Conservation (phyloP, 1,140 invertebrate genomes). For the Cyclargus thomasi region DNA sequence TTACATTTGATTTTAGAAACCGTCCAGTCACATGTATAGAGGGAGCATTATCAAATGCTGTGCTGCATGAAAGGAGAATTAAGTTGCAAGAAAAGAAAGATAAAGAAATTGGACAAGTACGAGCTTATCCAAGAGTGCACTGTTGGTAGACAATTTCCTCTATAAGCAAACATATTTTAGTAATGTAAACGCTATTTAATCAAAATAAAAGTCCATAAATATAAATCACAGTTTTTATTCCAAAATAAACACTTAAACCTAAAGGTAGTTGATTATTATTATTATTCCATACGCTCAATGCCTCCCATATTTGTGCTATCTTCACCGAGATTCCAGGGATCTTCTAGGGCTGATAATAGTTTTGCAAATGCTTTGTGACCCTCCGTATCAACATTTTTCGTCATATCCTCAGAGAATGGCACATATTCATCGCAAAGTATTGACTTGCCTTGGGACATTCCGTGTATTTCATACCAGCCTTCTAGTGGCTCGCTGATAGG, state of each 20-base stretch:
- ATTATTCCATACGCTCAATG: slow-evolving; percentile 51
- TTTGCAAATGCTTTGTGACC: slow-evolving; percentile 64
- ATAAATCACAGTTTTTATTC: not conserved
- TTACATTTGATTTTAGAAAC: slow-evolving; percentile 37
- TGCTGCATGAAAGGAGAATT: slow-evolving; percentile 63
- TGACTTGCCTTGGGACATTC: slow-evolving; percentile 61
- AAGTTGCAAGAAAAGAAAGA: slow-evolving; percentile 45
- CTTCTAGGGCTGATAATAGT: slow-evolving; percentile 57
- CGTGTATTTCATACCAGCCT: slow-evolving; percentile 69
- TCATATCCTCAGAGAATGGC: slow-evolving; percentile 52
- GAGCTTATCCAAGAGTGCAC: slow-evolving; percentile 50
- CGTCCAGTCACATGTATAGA: slow-evolving; percentile 71
- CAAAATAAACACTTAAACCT: slow-evolving; percentile 4
- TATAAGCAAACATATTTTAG: not conserved
- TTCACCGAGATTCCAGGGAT: slow-evolving; percentile 70
- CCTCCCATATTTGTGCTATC: slow-evolving; percentile 40
- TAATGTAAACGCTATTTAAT: not conserved
- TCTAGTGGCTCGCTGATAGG: slow-evolving; percentile 59
- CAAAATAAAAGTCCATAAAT: not conserved
- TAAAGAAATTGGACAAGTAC: slow-evolving; percentile 38
- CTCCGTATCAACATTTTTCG: slow-evolving; percentile 63
- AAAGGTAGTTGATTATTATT: not conserved
- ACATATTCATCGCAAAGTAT: slow-evolving; percentile 71
- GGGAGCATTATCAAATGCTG: slow-evolving; percentile 64
- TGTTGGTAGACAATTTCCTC: slow-evolving; percentile 36